A percentile compares a stretch with the other conserved stretches of the same genome.
phyloP scores from a whole-genome alignment of 2,888 invertebrate species.

The Callimorpha dominula region DNA sequence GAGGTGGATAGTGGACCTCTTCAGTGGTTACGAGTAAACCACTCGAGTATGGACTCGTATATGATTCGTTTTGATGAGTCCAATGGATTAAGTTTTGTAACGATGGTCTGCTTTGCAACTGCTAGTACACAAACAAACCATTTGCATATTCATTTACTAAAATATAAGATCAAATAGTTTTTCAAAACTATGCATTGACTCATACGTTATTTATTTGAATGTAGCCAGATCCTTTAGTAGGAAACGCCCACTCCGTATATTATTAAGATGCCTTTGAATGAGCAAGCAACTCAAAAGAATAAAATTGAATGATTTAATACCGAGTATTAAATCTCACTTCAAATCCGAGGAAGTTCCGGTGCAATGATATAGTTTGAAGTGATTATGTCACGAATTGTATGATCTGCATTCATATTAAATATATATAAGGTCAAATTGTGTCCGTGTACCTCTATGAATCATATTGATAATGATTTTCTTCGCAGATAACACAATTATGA shows the following conservation, averaged over 20 bases:
- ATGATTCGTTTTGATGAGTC: too few species aligned
- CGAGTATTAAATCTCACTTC: constrained; percentile 67
- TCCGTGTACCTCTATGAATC: not conserved
- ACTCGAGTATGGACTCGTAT: too few species aligned
- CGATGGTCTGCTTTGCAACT: too few species aligned
- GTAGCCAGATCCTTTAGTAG: constrained; percentile 25
- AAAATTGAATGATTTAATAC: constrained; percentile 21
- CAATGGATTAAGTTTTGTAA: too few species aligned
- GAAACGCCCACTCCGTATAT: constrained; percentile 51
- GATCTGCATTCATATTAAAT: not conserved
- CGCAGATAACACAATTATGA: too few species aligned
- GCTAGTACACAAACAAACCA: too few species aligned
- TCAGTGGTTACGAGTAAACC: too few species aligned
- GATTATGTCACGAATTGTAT: not conserved
- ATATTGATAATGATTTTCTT: too few species aligned
- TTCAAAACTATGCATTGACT: too few species aligned
- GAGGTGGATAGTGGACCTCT: too few species aligned
- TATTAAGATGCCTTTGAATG: constrained; percentile 17
- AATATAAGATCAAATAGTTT: too few species aligned
- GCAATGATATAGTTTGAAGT: constrained; percentile 1
- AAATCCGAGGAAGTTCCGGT: constrained; percentile 43
- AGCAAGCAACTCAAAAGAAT: constrained; percentile 14
- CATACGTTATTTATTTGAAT: not conserved
- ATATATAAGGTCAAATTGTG: not conserved
- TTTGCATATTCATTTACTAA: too few species aligned